A percentile compares a stretch with the other conserved stretches of the same genome.
Conservation (phyloP, 1,140 invertebrate genomes). For the Adelges cooleyi region DNA sequence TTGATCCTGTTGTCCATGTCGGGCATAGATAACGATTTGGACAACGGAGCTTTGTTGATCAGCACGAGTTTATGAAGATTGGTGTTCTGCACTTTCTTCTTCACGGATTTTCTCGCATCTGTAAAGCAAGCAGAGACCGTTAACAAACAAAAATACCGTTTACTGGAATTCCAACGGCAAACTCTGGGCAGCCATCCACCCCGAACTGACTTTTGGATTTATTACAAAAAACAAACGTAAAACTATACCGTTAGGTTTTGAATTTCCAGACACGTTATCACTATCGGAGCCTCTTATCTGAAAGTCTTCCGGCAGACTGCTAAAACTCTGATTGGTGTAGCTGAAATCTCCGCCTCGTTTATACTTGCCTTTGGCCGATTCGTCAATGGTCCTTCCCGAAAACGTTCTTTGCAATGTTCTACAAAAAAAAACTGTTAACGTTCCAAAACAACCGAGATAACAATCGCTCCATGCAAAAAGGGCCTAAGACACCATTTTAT, state of each 20-base stretch:
- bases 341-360: slow-evolving; percentile 34
- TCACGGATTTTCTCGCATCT: slow-evolving; percentile 18
- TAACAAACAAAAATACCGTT: background rate
- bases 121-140: too few species aligned
- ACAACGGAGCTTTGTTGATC: slow-evolving; percentile 46
- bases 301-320: slow-evolving; percentile 35
- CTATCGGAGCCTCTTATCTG: slow-evolving; percentile 33
- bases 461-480: too few species aligned
- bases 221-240: background rate
- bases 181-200: too few species aligned
- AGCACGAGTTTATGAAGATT: slow-evolving; percentile 42
- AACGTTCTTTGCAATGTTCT: slow-evolving; percentile 42
- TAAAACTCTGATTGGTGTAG: slow-evolving; percentile 47
- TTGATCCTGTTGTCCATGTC: slow-evolving; percentile 63
- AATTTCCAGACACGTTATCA: slow-evolving; percentile 30
- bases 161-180: background rate
- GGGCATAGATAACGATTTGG: slow-evolving; percentile 69
- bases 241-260: slow-evolving; percentile 29
- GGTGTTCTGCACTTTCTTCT: slow-evolving; percentile 36
- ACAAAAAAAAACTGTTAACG: too few species aligned
- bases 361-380: slow-evolving; percentile 40
- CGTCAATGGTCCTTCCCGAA: slow-evolving; percentile 39
- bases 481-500: too few species aligned
- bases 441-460: too few species aligned
- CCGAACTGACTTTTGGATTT: too few species aligned